Base-by-base conservation (phyloP, 2,888 invertebrate species). In the Chironomus tentans region DNA sequence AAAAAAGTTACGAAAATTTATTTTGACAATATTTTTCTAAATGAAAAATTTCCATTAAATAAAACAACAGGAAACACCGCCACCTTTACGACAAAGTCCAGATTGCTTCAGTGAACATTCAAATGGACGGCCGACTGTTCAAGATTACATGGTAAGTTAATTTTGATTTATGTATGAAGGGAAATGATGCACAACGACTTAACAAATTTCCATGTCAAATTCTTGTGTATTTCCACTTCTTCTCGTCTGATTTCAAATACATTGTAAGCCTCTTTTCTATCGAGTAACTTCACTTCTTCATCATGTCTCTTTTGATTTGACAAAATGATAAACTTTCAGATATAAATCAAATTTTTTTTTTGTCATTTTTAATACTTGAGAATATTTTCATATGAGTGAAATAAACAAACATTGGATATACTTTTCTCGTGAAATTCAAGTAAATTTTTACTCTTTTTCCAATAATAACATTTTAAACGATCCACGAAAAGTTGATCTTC, bases 81-180 rank as follows among this genome's bases (percentile, higher is more conserved):
- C 83, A 68, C 82, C 82, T 70, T 80, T 81, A 18, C 81, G 83
- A 74, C 80, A 81, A 77, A 81, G 80, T 79, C 77, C 77, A 21
- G 83, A 83, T 79, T 82, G 81, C 79, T 79, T 82, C 78, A 78
- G 82, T 76, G 81, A 83, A 77, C 81, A 80, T 77, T 80, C 82
- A 68, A 81, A 81, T 78, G 81, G 82, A 76, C 82, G 82, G 79
- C 78, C 81, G 56, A 81, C 82, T 77, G 82, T 82, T 76, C 82
- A 83, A 77, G 83, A 84, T 78, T 84, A 84, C 80, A 80, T 84
- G 83, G 84, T 84, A 80, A 82, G 83, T 82, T 38, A 24, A 24
- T 22, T 50, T 50, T 50, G 38, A 38, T 50, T 50, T 50, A 56
- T 38, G 38, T 10, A 10, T 10, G 38, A 7, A 18, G 5, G 7